Percentiles rank a stretch among this genome's conserved stretches.
These are phyloP conservation scores for Enteromius mattozi DNA, from an alignment of 2,797 vertebrate genomes.

Conservation along the genomic window DNA sequence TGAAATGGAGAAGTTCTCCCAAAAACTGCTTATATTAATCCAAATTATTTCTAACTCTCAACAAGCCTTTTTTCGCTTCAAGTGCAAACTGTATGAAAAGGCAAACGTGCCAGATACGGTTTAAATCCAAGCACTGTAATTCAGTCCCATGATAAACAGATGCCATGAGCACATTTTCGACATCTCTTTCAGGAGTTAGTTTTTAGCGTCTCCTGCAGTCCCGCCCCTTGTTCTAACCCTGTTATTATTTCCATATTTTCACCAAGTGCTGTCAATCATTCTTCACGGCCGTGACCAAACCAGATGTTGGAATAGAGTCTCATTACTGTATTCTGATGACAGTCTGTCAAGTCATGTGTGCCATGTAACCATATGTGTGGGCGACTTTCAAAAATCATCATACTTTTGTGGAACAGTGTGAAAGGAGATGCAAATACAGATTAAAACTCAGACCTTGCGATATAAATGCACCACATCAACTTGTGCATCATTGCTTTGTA, in stretches of 20 bases:
- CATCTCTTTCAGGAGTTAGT: conserved; percentile 39
- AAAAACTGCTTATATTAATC: conserved; percentile 22
- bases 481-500: conserved; percentile 18
- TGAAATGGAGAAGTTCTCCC: not conserved
- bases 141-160: conserved; percentile 34
- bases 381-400: conserved; percentile 62
- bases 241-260: conserved; percentile 50
- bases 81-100: conserved; percentile 23
- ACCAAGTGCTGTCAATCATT: conserved; percentile 67
- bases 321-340: conserved; percentile 76
- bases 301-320: conserved; percentile 62
- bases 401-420: conserved; percentile 45
- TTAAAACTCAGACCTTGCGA: conserved; percentile 5
- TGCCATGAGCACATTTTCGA: conserved; percentile 39
- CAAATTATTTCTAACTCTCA: conserved; percentile 7
- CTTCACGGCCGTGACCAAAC: conserved; percentile 55
- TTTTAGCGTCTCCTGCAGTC: conserved; percentile 34
- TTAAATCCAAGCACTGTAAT: conserved; percentile 19
- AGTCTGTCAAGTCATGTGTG: conserved; percentile 75
- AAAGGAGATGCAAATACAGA: conserved; percentile 17
- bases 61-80: not conserved
- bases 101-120: not conserved
- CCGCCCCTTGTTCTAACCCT: conserved; percentile 47
- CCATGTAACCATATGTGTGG: conserved; percentile 66
- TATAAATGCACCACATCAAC: conserved; percentile 7